A percentile compares a stretch with the other conserved stretches of the same genome.
phyloP scores from a whole-genome alignment of 1,140 invertebrate genomes.

The Proales similis region DNA sequence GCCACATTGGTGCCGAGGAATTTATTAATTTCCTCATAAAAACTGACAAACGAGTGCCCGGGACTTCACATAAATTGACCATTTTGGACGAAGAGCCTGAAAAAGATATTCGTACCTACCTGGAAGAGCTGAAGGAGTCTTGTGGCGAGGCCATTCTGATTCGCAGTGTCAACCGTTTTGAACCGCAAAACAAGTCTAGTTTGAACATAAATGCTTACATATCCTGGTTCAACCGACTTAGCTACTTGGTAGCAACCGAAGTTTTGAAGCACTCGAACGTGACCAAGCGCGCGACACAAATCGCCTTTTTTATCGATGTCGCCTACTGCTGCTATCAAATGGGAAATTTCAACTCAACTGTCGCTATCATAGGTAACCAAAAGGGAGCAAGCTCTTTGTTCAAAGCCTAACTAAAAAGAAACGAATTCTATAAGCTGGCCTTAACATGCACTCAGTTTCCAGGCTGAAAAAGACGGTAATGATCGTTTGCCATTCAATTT shows the following conservation, averaged over 20 bases:
- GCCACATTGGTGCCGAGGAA: constrained; percentile 9
- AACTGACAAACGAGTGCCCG: too few species aligned
- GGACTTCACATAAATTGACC: too few species aligned
- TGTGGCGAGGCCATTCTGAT: background rate
- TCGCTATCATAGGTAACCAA: constrained; percentile 29
- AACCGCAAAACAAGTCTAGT: background rate
- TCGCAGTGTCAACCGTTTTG: background rate
- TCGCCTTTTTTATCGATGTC: background rate
- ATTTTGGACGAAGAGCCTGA: background rate
- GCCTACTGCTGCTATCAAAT: background rate
- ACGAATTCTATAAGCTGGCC: too few species aligned
- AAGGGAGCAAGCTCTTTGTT: too few species aligned
- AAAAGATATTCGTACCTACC: constrained; percentile 22
- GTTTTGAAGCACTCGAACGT: background rate
- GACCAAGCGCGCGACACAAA: background rate
- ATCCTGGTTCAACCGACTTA: constrained; percentile 14
- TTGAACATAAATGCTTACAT: constrained; percentile 23
- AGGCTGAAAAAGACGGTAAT: constrained; percentile 12
- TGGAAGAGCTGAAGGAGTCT: constrained; percentile 12
- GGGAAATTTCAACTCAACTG: constrained; percentile 16
- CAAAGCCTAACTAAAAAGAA: too few species aligned
- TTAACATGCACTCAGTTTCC: background rate
- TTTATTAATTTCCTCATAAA: constrained; percentile 17
- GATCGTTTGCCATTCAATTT: too few species aligned
- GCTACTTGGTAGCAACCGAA: constrained; percentile 3